These are phyloP conservation scores for Brachyopa scutellaris DNA, from an alignment of 2,888 invertebrate genomes.

Conservation along the genomic window DNA sequence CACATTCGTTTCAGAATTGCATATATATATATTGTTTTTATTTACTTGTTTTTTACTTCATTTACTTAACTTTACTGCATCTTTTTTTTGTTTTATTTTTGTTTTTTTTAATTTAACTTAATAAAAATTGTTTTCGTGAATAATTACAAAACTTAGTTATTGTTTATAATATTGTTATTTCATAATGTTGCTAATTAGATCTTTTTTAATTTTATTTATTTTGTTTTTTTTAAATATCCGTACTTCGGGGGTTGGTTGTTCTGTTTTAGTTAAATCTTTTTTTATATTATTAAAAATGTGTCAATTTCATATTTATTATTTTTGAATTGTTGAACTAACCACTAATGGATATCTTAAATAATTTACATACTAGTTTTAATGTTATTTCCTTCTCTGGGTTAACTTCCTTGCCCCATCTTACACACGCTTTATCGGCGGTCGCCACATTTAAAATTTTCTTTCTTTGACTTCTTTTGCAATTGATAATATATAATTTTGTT, in stretches of 20 bases:
- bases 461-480: conserved; percentile 34
- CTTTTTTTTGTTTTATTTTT: conserved; percentile 64
- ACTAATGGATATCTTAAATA: conserved; percentile 62
- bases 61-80: conserved; percentile 64
- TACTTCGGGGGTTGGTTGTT: conserved; percentile 40
- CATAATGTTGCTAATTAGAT: conserved; percentile 44
- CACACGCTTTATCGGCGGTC: conserved; percentile 35
- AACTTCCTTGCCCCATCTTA: conserved; percentile 14
- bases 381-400: conserved; percentile 31
- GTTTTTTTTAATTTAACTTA: conserved; percentile 74
- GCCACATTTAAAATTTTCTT: conserved; percentile 1
- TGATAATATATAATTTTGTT: conserved; percentile 41
- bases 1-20: conserved; percentile 69
- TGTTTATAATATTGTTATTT: conserved; percentile 48
- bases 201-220: conserved; percentile 44
- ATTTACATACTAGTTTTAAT: conserved; percentile 55
- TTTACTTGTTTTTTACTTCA: conserved; percentile 36
- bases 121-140: conserved; percentile 72
- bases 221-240: conserved; percentile 42
- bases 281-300: conserved; percentile 43
- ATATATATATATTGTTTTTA: conserved; percentile 47
- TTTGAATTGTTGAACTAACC: conserved; percentile 54
- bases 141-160: conserved; percentile 77
- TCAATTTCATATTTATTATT: conserved; percentile 65
- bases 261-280: conserved; percentile 28